These are phyloP conservation scores for Barypeithes pellucidus DNA, from an alignment of 2,888 invertebrate genomes.

Conservation along the genomic window DNA sequence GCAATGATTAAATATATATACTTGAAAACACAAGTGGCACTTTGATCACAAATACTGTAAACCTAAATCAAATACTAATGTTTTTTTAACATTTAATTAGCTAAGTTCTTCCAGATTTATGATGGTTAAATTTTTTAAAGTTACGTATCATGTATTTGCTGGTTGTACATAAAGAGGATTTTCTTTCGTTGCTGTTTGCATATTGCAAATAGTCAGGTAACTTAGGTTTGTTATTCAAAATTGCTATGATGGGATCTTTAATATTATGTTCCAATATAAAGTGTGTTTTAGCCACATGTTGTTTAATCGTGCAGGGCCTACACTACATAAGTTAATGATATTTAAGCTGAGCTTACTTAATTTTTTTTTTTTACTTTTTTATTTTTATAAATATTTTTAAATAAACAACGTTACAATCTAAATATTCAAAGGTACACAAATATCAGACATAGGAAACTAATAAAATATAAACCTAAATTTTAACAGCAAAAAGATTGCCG, in stretches of 20 bases:
- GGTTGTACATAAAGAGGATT: slow-evolving; percentile 47
- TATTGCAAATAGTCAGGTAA: slow-evolving; percentile 55
- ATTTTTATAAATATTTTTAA: slow-evolving; percentile 64
- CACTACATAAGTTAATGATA: slow-evolving; percentile 59
- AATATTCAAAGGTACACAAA: slow-evolving; percentile 69
- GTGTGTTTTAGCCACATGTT: slow-evolving; percentile 58
- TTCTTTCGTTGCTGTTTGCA: slow-evolving; percentile 51
- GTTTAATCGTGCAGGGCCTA: slow-evolving; percentile 54
- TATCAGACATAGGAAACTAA: slow-evolving; percentile 68
- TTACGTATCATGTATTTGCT: slow-evolving; percentile 52
- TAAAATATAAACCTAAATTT: slow-evolving; percentile 38
- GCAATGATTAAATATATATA: slow-evolving; percentile 69
- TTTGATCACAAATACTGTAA: slow-evolving; percentile 85
- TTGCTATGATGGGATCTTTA: slow-evolving; percentile 42
- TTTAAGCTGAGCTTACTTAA: slow-evolving; percentile 66
- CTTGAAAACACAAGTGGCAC: slow-evolving; percentile 85
- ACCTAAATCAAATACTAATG: slow-evolving; percentile 72
- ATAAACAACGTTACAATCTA: slow-evolving; percentile 68
- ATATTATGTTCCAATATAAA: slow-evolving; percentile 30
- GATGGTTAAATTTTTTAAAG: slow-evolving; percentile 39
- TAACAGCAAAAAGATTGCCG: slow-evolving; percentile 20
- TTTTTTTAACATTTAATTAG: slow-evolving; percentile 44
- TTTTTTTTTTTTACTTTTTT: slow-evolving; percentile 61
- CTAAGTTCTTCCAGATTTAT: slow-evolving; percentile 42
- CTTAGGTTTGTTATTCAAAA: slow-evolving; percentile 45